These are phyloP conservation scores for Gallinago media DNA, from an alignment of 2,113 vertebrate species.

Conservation along the genomic window DNA sequence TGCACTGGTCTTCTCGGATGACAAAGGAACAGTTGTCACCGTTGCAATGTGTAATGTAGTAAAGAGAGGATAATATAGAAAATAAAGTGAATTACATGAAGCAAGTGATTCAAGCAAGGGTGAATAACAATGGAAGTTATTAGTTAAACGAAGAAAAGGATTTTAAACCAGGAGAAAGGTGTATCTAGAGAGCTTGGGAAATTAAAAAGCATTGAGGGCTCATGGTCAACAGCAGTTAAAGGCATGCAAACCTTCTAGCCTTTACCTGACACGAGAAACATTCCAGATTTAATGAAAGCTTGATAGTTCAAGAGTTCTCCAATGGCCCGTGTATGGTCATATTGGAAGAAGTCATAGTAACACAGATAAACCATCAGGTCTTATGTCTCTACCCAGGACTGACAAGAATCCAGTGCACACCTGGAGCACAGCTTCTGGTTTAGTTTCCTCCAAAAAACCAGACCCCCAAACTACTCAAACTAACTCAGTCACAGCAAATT, in stretches of 20 bases:
- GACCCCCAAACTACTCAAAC: background rate
- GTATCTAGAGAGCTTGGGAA: background rate
- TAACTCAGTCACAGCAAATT: background rate
- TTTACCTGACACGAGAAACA: background rate
- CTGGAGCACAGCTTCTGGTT: background rate
- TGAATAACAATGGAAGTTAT: background rate
- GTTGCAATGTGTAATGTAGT: background rate
- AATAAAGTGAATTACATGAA: background rate
- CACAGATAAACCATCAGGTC: background rate
- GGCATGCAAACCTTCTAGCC: background rate
- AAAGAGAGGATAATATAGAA: background rate
- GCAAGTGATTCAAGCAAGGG: background rate
- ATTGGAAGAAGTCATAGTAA: background rate
- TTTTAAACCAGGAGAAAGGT: background rate
- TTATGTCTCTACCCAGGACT: background rate
- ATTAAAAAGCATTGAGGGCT: background rate
- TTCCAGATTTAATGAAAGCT: background rate
- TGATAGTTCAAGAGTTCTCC: background rate
- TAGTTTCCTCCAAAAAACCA: background rate
- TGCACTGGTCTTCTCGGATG: background rate
- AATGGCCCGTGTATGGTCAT: rapidly evolving
- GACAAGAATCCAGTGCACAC: background rate
- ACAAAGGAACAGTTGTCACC: background rate
- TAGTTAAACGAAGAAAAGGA: background rate
- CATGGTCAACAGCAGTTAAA: background rate